These are phyloP conservation scores for Desoria tigrina DNA, from an alignment of 2,888 invertebrate species.

Conservation along the genomic window DNA sequence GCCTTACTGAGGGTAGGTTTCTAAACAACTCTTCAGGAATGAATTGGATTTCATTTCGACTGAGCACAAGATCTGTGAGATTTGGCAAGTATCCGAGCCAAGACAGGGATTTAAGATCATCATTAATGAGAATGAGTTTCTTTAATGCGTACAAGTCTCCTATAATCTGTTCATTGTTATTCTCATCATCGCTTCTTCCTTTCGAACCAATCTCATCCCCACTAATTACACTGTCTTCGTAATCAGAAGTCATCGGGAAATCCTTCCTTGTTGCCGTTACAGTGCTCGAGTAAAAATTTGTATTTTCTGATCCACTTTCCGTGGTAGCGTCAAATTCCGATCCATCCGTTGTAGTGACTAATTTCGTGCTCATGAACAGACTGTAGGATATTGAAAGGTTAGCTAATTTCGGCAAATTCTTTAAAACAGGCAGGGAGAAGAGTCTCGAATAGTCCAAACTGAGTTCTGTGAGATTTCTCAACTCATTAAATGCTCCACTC, in stretches of 20 bases:
- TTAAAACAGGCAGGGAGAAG: constrained; percentile 39
- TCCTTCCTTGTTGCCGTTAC: constrained; percentile 28
- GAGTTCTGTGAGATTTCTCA: constrained; percentile 36
- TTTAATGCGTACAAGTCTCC: constrained; percentile 38
- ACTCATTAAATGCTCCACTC: constrained; percentile 35
- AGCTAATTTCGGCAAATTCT: constrained; percentile 40
- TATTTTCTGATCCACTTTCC: constrained; percentile 28
- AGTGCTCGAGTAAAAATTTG: constrained; percentile 36
- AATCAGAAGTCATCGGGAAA: not conserved
- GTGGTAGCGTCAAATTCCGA: constrained; percentile 8
- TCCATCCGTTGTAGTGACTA: constrained; percentile 28
- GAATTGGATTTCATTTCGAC: constrained; percentile 36
- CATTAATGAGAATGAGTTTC: constrained; percentile 43
- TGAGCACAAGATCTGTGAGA: constrained; percentile 40
- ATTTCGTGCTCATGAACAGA: constrained; percentile 32
- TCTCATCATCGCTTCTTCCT: not conserved
- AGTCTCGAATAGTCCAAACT: constrained; percentile 45
- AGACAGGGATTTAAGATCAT: constrained; percentile 42
- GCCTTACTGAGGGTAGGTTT: constrained; percentile 26
- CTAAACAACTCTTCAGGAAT: constrained; percentile 46
- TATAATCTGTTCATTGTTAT: constrained; percentile 33
- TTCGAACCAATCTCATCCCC: not conserved
- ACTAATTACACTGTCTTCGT: not conserved
- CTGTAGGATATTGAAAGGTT: constrained; percentile 48
- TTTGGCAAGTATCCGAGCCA: constrained; percentile 43